A percentile compares a stretch with the other conserved stretches of the same genome.
These are phyloP conservation scores for Reticulitermes lucifugus DNA, from an alignment of 2,888 invertebrate genomes.

Conservation along the genomic window DNA sequence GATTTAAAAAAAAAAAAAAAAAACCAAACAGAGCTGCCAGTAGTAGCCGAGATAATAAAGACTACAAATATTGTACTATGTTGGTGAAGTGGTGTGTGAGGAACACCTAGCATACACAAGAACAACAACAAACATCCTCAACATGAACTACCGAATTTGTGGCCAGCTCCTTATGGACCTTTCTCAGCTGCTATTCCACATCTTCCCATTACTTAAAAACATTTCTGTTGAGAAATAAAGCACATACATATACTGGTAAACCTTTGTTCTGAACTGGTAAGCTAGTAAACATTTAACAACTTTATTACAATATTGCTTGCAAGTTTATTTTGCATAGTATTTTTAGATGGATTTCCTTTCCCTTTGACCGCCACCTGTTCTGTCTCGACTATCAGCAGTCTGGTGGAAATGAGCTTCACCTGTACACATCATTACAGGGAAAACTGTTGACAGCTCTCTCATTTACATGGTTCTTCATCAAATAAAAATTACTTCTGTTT, in stretches of 20 bases:
- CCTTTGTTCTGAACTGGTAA: not conserved
- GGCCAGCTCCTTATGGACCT: not conserved
- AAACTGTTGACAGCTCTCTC: not conserved
- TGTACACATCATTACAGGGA: not conserved
- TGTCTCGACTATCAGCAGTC: not conserved
- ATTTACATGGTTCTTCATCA: not conserved
- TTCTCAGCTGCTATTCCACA: not conserved
- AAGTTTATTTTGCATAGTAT: not conserved
- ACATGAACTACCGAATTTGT: not conserved
- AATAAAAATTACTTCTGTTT: not conserved
- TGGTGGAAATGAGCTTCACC: not conserved
- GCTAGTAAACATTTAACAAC: constrained; percentile 31
- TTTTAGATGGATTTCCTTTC: constrained; percentile 3
- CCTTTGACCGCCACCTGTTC: not conserved
- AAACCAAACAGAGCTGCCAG: not conserved
- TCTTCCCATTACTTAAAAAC: not conserved
- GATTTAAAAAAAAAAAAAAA: constrained; percentile 3
- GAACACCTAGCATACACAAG: constrained; percentile 17
- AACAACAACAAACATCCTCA: constrained; percentile 17
- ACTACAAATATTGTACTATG: constrained; percentile 33
- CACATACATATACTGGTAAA: constrained; percentile 17
- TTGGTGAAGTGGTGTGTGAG: not conserved
- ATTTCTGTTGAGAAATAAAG: constrained; percentile 8
- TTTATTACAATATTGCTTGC: constrained; percentile 38
- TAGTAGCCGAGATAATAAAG: constrained; percentile 14